These are phyloP conservation scores for Xiphias gladius DNA, from an alignment of 2,113 vertebrate genomes.

Conservation along the genomic window DNA sequence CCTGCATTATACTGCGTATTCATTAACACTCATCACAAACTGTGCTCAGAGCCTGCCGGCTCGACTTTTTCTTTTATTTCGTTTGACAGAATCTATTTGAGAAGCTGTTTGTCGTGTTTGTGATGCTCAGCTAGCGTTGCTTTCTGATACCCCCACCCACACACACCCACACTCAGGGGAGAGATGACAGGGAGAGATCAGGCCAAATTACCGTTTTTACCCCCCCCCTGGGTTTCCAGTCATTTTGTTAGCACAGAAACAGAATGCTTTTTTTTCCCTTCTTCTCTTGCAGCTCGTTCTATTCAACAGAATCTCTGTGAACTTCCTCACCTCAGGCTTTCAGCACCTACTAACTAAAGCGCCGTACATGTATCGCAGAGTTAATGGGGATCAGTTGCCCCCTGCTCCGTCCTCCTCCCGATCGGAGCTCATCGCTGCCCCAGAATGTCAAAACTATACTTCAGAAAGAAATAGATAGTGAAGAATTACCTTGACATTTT, in stretches of 20 bases:
- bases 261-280: background rate
- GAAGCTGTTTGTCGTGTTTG: background rate
- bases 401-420: background rate
- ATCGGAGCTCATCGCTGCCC: slow-evolving; percentile 9
- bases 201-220: slow-evolving; percentile 22
- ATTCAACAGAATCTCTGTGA: slow-evolving; percentile 28
- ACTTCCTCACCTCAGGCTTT: slow-evolving; percentile 46
- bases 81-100: slow-evolving; percentile 9
- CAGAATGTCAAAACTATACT: slow-evolving; percentile 19
- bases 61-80: background rate
- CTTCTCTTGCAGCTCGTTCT: background rate
- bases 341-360: slow-evolving; percentile 39
- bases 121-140: background rate
- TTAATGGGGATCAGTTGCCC: slow-evolving; percentile 62
- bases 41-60: background rate
- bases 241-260: background rate
- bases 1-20: background rate
- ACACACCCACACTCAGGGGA: background rate
- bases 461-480: slow-evolving; percentile 18
- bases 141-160: background rate
- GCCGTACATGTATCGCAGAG: background rate
- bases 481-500: slow-evolving; percentile 40
- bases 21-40: background rate
- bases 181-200: slow-evolving; percentile 9
- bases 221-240: background rate